Evolutionary conservation across 2,113 vertebrate species (phyloP).

Genomic region (Perca schrenkii): DNA sequence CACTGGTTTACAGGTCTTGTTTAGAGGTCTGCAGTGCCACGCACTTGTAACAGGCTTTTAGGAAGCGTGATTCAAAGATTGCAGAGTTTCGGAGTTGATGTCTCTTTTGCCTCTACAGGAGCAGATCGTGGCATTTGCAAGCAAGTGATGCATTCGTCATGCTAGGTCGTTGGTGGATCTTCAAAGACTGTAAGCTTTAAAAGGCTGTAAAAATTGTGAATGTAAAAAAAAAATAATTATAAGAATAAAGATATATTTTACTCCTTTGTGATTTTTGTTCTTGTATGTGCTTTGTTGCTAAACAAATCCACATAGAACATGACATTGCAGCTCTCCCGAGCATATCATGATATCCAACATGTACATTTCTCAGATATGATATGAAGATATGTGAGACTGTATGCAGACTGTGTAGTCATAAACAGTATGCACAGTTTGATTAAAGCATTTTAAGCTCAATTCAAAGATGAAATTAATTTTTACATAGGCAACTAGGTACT

Average conservation of each 20-base stretch:
- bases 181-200: slow-evolving; percentile 34
- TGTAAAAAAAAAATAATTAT: slow-evolving; percentile 66
- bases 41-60: slow-evolving; percentile 16
- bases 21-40: slow-evolving; percentile 18
- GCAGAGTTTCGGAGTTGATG: slow-evolving; percentile 21
- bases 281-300: neutral
- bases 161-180: slow-evolving; percentile 22
- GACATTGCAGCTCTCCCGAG: neutral
- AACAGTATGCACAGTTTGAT: neutral
- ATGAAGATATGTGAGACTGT: neutral
- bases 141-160: slow-evolving; percentile 86
- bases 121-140: slow-evolving; percentile 95
- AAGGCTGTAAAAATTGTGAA: slow-evolving; percentile 51
- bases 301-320: neutral
- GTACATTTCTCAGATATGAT: neutral
- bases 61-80: slow-evolving; percentile 18
- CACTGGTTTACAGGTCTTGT: slow-evolving; percentile 52
- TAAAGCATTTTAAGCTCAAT: neutral
- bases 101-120: slow-evolving; percentile 85
- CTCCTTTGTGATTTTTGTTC: neutral
- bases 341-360: neutral
- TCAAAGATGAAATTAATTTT: neutral
- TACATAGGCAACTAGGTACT: neutral
- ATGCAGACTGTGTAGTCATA: neutral
- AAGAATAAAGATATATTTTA: slow-evolving; percentile 82